Evolutionary conservation across 2,888 invertebrate species (phyloP), one percentile per base, ranked within the genome.

Genomic region (Caenorhabditis sp.): DNA sequence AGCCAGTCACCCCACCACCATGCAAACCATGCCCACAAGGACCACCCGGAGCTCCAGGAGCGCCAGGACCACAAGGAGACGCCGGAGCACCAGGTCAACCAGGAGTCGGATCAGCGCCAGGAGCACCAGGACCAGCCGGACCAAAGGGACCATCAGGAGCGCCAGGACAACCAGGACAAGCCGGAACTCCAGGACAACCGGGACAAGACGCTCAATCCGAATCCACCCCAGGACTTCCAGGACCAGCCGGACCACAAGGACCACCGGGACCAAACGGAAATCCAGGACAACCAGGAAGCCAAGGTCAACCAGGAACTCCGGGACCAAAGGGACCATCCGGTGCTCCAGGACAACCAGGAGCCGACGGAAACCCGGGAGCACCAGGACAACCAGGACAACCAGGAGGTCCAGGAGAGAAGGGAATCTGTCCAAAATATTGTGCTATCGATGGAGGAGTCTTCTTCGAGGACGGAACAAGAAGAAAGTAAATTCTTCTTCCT

Each of bases 21-120:
- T 78, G 77, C 75, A 69, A 69, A 51, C 82, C 80, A 49, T 81
- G 81, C 76, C 79, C 81, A 65, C 76, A 71, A 64, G 78, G 78
- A 72, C 78, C 78, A 69, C 23, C 78, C 8, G 78, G 78, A 66
- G 63, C 70, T 19, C 84, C 83, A 55, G 84, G 83, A 81, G 65
- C 76, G 58, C 78, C 78, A 69, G 78, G 78, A 78, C 69, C 72
- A 68, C 70, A 69, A 62, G 78, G 77, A 72, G 71, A 72, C 51
- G 75, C 76, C 59, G 78, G 78, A 72, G 72, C 73, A 36, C 73
- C 78, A 67, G 78, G 78, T 63, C 51, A 57, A 36, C 84, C 83
- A 54, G 84, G 83, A 81, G 67, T 70, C 59, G 71, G 67, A 62
- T 69, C 71, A 36, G 75, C 75, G 75, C 62, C 69, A 31, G 71